Evolutionary conservation across 2,888 invertebrate genomes (phyloP), one percentile per base, ranked within the genome.

Genomic region (Athalia circularis): DNA sequence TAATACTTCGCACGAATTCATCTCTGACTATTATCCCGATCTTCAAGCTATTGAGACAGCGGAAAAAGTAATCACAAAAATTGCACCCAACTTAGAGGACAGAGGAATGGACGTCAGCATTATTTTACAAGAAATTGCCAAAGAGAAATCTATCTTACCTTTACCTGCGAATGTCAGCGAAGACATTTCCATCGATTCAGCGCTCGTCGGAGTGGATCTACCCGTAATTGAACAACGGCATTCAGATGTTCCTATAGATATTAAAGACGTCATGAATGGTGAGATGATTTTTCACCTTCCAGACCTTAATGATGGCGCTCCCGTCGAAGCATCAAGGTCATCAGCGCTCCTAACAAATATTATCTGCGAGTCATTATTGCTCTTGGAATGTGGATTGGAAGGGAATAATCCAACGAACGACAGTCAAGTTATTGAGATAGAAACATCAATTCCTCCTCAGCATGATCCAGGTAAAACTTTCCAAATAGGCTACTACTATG

Each of bases 281-380:
- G 61, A 61, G 61, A 61, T 61, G n/a, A 61, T 61, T 11, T 61
- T 61, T n/a, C n/a, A 61, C 13, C 61, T 61, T 13, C 13, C 61
- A 29, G 29, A 29, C 61, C 13, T 15, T 15, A 15, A 61, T 61
- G n/a, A 15, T 13, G 13, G 6, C 61, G 15, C n/a, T 11, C 15
- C 61, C 7, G 13, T 4, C 13, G 61, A 62, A 62, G 15, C 61
- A n/a, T 62, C 61, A 62, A 13, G 6, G 61, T 62, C 29, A 62
- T 2, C 43, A 1, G 29, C 29, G 29, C 61, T 62, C 43, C 13
- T 29, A 13, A 15, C 8, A 8, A 43, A 62, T 62, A 29, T 29
- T 43, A 43, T 62, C 61, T 8, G 15, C 4, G 61, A 62, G 29
- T 43, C 29, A 13, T 15, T 43, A 62, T 62, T 29, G 61, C 29